Base-by-base conservation (phyloP, 1,140 invertebrate genomes). In the Maniola jurtina region DNA sequence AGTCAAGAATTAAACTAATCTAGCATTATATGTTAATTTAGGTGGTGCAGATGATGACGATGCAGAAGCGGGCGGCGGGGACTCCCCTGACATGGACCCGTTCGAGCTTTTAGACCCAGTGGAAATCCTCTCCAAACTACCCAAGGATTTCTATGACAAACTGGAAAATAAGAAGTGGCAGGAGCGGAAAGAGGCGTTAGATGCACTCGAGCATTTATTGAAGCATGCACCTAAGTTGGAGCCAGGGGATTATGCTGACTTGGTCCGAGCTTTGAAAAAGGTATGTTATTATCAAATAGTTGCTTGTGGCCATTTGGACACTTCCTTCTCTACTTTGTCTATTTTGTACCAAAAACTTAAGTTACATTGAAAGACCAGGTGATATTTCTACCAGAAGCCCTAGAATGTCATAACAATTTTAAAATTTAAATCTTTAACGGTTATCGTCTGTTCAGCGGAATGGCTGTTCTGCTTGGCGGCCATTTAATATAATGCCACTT, bases 121-220 rank as follows among this genome's bases (percentile, higher is more conserved):
- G 34, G 97, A 99, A 81, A 97, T 99, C 77, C 81, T 99, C 0
- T 95, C 96, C 3, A 96, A 98, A 85, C 83, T 99, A 25, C 98
- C 98, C 0, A 98, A 98, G 92, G 97, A 99, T 87, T 99, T 99
- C 86, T 98, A 96, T 81, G 97, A 99, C 7, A 97, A 98, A 90
- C 75, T 98, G 38, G 98, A 99, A 88, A 96, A 96, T 0, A 99
- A 99, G 83, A 99, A 99, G 81, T 99, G 99, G 99, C 96, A 98
- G 79, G 97, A 99, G 58, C 92, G 99, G 8, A 99, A 99, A 86
- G 97, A 99, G 85, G 95, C 95, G 0, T 79, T 99, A 6, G 97
- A 98, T 76, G 90, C 91, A 2, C 84, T 99, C 0, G 95, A 98
- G 64, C 93, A 93, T 63, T 82, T 99, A 4, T 83, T 98, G 1